Base-by-base conservation (phyloP, 2,113 vertebrate genomes). In the Parus major region DNA sequence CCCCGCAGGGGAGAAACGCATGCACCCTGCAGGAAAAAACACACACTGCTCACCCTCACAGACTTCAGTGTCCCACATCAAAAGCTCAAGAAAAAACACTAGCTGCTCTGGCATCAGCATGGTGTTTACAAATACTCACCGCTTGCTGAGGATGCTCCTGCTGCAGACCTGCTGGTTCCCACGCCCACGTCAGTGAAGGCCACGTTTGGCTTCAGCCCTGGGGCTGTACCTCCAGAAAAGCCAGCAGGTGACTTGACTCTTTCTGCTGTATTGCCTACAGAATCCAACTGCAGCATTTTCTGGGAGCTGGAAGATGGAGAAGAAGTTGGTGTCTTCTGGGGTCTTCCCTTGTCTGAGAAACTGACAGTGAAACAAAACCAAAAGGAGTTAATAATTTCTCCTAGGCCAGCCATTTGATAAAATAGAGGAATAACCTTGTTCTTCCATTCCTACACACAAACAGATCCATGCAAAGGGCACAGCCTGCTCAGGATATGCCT, bases 1-100 rank as follows among this genome's bases (percentile, higher is more conserved):
- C 19, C 97, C 98, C 23, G 98, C 97, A 24, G 99, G 99, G 39
- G 99, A 98, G 94, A 98, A 99, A 19, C 98, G 98, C 63, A 98
- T 98, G 35, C 98, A 97, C 13, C 98, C 99, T 99, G 91, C 41
- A 64, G 41, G 57, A 39, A 15, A 76, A 77, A 76, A 77, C 52
- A 87, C 19, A 23, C 29, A 42, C 8, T 6, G 13, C 75, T 94
- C 86, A 90, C 17, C 29, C 28, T 69, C 56, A 15, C 1, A 22
- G 2, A 7, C 27, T 14, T 33, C 5, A 42, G 9, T 0, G 6
- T 0, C 19, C 16, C 59, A 10, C 46, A 12, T 0, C 47, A 47
- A 22, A 50, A 46, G 12, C 44, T 2, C 36, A 15, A 18, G 7
- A 10, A 29, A 69, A 46, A 3, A 12, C 19, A 8, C 2, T 0